Conservation (phyloP, 1,140 invertebrate species). For the Bombus picipes region DNA sequence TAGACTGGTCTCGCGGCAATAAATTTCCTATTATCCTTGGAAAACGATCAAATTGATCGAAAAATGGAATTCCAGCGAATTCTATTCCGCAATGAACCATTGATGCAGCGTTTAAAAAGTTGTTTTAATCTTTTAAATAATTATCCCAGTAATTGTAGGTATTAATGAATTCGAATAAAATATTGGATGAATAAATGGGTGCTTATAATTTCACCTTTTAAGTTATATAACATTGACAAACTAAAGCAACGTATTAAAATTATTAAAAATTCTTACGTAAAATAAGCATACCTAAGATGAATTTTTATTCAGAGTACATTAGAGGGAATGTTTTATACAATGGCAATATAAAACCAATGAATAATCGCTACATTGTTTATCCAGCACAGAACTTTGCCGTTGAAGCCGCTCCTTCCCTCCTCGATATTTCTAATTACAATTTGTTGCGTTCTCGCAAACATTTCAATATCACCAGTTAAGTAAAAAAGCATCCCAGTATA, state of each 20-base stretch:
- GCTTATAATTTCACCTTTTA: too few species aligned
- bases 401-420: too few species aligned
- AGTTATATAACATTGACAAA: too few species aligned
- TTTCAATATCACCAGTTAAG: background rate
- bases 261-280: background rate
- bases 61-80: background rate
- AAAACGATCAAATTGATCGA: background rate
- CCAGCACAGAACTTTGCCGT: too few species aligned
- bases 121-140: background rate
- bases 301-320: background rate
- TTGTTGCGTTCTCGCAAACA: background rate
- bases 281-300: background rate
- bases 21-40: constrained; percentile 8
- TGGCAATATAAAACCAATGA: too few species aligned
- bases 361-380: too few species aligned
- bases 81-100: too few species aligned
- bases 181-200: too few species aligned
- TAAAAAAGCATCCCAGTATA: background rate
- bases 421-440: constrained; percentile 1
- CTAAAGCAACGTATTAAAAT: background rate
- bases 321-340: too few species aligned
- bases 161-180: background rate
- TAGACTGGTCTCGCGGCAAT: background rate
- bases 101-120: background rate
- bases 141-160: background rate